These are phyloP conservation scores for Cochlearius cochlearius DNA, from an alignment of 2,113 vertebrate species.

Conservation along the genomic window DNA sequence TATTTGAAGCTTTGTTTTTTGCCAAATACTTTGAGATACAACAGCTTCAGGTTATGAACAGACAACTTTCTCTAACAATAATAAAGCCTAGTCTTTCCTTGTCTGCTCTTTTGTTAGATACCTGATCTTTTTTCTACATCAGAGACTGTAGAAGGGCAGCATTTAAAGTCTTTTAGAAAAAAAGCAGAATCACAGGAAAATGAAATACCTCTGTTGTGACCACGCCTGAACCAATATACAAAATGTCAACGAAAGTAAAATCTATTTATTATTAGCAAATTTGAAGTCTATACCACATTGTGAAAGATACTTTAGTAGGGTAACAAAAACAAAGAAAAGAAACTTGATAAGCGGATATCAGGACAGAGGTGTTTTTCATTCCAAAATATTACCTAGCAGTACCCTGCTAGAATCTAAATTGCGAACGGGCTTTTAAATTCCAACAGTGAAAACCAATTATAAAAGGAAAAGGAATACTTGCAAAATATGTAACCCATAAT, in stretches of 20 bases:
- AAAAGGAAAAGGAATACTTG: slow-evolving; percentile 6
- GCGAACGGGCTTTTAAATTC: slow-evolving; percentile 7
- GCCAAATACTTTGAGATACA: background rate
- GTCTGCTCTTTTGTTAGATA: background rate
- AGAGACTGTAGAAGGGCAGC: background rate
- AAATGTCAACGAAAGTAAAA: background rate
- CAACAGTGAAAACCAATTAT: background rate
- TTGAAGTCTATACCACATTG: background rate
- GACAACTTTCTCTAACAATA: background rate
- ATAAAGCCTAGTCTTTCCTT: background rate
- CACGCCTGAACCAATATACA: background rate
- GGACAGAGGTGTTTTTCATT: background rate
- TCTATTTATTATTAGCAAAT: background rate
- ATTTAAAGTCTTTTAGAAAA: background rate
- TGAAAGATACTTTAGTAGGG: background rate
- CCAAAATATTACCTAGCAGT: background rate
- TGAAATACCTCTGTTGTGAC: background rate
- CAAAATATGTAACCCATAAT: background rate
- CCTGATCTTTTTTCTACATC: background rate
- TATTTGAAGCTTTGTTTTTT: background rate
- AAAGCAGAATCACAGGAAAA: background rate
- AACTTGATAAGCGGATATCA: background rate
- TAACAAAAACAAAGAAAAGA: background rate
- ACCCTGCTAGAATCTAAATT: background rate
- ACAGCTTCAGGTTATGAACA: background rate